Evolutionary conservation across 2,888 invertebrate species (phyloP).

Genomic region (Marronus borbonicus): DNA sequence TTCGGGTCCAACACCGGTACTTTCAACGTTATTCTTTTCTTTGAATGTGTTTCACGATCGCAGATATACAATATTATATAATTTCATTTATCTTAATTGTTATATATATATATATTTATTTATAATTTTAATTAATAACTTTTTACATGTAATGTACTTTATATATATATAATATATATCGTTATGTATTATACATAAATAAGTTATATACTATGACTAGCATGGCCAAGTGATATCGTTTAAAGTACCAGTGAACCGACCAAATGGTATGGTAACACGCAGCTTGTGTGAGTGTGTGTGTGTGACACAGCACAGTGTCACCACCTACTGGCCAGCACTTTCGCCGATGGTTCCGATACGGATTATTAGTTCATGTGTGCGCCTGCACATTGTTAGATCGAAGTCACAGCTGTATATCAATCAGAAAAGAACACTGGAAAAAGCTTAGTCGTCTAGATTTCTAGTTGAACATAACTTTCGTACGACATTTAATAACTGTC

Average conservation of each 20-base stretch:
- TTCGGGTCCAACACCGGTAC: slow-evolving; percentile 59
- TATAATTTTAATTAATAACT: slow-evolving; percentile 32
- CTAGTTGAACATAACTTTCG: slow-evolving; percentile 6
- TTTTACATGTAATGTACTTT: slow-evolving; percentile 15
- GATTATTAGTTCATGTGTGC: slow-evolving; percentile 70
- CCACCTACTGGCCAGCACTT: slow-evolving; percentile 54
- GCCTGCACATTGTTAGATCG: slow-evolving; percentile 64
- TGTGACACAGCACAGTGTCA: slow-evolving; percentile 35
- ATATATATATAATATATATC: slow-evolving; percentile 42
- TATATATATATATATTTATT: slow-evolving; percentile 31
- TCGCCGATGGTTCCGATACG: slow-evolving; percentile 68
- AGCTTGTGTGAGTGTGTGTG: slow-evolving; percentile 39
- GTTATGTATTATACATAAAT: slow-evolving; percentile 6
- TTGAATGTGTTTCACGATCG: not conserved
- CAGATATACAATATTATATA: slow-evolving; percentile 26
- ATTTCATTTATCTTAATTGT: too few species aligned
- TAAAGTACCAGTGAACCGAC: slow-evolving; percentile 50
- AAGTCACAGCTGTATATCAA: slow-evolving; percentile 50
- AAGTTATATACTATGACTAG: slow-evolving; percentile 51
- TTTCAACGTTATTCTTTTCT: slow-evolving; percentile 48
- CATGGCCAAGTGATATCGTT: slow-evolving; percentile 51
- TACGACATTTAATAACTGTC: not conserved
- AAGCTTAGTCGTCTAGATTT: not conserved
- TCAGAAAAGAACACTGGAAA: not conserved
- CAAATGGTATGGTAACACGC: slow-evolving; percentile 39